A percentile compares a stretch with the other conserved stretches of the same genome.
phyloP scores from a whole-genome alignment of 2,797 vertebrate genomes.

The Chiloscyllium punctatum region DNA sequence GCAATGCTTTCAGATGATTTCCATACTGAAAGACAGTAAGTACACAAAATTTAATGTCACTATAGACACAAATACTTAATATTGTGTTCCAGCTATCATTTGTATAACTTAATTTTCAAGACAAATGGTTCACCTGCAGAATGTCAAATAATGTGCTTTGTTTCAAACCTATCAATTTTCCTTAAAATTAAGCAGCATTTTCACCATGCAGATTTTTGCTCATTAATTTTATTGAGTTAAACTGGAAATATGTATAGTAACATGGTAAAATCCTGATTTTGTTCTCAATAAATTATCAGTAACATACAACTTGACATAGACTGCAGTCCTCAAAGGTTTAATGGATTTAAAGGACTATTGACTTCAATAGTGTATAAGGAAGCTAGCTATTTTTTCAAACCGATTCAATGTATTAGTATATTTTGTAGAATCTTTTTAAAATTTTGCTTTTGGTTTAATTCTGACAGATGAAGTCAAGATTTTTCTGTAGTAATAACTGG shows the following conservation, averaged over 20 bases:
- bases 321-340: neutral
- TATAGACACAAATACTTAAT: neutral
- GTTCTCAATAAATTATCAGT: neutral
- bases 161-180: neutral
- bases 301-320: neutral
- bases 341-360: neutral
- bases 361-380: neutral
- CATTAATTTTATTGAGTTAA: neutral
- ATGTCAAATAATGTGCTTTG: neutral
- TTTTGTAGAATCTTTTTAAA: neutral
- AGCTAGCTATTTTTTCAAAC: neutral
- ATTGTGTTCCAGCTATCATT: neutral
- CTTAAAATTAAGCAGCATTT: neutral
- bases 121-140: neutral
- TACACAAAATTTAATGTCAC: neutral
- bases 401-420: neutral
- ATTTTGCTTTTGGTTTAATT: neutral
- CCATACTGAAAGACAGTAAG: neutral
- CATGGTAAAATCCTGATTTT: neutral
- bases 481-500: conserved; percentile 29
- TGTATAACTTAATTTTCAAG: neutral
- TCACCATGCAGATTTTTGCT: neutral
- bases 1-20: neutral
- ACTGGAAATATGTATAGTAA: neutral
- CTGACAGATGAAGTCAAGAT: neutral